Base-by-base conservation (phyloP, 2,888 invertebrate species). In the Netelia fuscicornis region DNA sequence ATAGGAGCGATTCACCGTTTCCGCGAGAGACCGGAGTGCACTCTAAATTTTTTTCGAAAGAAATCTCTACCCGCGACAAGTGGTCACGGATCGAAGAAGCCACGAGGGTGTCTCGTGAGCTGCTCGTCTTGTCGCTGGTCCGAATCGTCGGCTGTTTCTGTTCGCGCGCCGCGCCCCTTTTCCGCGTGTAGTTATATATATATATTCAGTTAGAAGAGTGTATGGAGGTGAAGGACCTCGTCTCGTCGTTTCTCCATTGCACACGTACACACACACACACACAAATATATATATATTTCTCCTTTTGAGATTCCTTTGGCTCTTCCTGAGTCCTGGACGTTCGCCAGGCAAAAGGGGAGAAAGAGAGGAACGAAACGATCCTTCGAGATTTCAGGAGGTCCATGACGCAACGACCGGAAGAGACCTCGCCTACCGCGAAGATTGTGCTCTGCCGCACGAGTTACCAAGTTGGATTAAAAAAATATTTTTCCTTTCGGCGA, bases 11-110 rank as follows among this genome's bases (percentile, higher is more conserved):
- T 79, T 83, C 70, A 64, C 62, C 67, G 64, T 84, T 82, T 81
- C 76, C 71, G 76, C 44, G 54, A 75, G 65, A 72, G 23, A 71
- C 67, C 56, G 62, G 75, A 77, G 81, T 75, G 81, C 76, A 79
- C 83, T 86, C 68, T 81, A 74, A 85, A 86, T 86, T 82, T 83
- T 37, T 81, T 81, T 83, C 75, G 70, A 82, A 85, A 82, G 75
- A 85, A 82, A 76, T 76, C 76, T 68, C 60, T 60, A 13, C 54
- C 65, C 76, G 76, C 83, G 86, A 85, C 86, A 85, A 85, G 85
- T 85, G 86, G 85, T 84, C 79, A 85, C 77, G 81, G 86, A 85
- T 84, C 74, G 81, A 72, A 84, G 67, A 80, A 79, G 37, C 72
- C 72, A 85, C 83, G 81, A 84, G 79, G 72, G 77, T 79, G 75